phyloP scores from a whole-genome alignment of 2,888 invertebrate genomes.

The Tanytarsus gracilentus region DNA sequence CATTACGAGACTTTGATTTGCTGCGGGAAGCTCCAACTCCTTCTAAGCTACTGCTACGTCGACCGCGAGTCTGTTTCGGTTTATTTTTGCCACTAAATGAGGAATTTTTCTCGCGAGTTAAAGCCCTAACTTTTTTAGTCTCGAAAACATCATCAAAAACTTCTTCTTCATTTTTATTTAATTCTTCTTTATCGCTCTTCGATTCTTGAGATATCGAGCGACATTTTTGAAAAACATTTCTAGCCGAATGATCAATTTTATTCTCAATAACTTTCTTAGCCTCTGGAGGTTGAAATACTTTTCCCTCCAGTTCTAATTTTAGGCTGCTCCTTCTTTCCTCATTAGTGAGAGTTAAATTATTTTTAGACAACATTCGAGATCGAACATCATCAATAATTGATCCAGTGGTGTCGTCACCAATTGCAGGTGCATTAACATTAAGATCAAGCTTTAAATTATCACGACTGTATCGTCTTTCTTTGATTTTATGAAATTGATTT shows the following conservation, averaged over 20 bases:
- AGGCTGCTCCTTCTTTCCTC: conserved; percentile 29
- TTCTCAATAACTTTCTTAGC: not conserved
- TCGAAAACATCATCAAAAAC: conserved; percentile 30
- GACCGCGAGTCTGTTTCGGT: not conserved
- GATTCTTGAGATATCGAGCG: conserved; percentile 32
- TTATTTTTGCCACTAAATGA: not conserved
- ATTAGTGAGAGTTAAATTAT: conserved; percentile 27
- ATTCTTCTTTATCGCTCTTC: conserved; percentile 35
- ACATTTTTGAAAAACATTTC: conserved; percentile 2
- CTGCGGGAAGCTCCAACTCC: conserved; percentile 5
- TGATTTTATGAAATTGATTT: not conserved
- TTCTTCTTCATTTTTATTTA: conserved; percentile 21
- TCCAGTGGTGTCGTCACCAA: conserved; percentile 33
- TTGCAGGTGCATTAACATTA: conserved; percentile 2
- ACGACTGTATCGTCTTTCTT: not conserved
- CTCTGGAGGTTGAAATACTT: not conserved
- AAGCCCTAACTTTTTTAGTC: not conserved
- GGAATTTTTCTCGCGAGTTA: not conserved
- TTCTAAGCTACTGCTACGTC: conserved; percentile 30
- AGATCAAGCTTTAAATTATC: conserved; percentile 6
- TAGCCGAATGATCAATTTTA: not conserved
- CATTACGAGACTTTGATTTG: conserved; percentile 30
- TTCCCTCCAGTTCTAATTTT: not conserved
- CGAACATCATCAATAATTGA: conserved; percentile 36
- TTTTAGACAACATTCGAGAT: conserved; percentile 32